These are phyloP conservation scores for Oreochromis spilurus DNA, from an alignment of 2,113 vertebrate species.

Conservation along the genomic window DNA sequence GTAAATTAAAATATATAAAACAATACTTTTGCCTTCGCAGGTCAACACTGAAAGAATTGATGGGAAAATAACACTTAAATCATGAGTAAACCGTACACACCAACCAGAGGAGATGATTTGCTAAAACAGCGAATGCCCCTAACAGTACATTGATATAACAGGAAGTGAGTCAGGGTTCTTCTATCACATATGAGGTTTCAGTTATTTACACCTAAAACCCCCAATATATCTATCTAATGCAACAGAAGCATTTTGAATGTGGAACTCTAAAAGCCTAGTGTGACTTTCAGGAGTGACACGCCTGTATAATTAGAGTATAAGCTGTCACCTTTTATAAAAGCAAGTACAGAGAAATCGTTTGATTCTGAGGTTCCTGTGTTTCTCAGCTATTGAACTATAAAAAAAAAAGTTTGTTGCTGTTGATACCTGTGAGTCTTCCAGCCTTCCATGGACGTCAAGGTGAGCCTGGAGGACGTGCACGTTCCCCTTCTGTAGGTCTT, in stretches of 20 bases:
- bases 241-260: not conserved
- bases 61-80: not conserved
- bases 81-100: not conserved
- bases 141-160: not conserved
- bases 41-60: not conserved
- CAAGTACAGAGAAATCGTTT: not conserved
- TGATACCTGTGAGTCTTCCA: constrained; percentile 75
- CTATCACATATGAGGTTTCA: not conserved
- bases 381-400: not conserved
- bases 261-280: not conserved
- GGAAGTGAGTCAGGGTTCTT: not conserved
- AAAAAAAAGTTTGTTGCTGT: not conserved
- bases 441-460: constrained; percentile 70
- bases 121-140: not conserved
- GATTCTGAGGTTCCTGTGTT: not conserved
- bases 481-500: constrained; percentile 63
- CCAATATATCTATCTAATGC: not conserved
- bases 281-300: not conserved
- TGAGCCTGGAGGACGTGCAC: constrained; percentile 79
- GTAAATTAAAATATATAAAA: not conserved
- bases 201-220: not conserved
- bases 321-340: not conserved
- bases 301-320: not conserved
- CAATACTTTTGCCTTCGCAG: not conserved
- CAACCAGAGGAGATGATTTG: not conserved